Base-by-base conservation (phyloP, 2,113 vertebrate species). In the Actinemys pallida region DNA sequence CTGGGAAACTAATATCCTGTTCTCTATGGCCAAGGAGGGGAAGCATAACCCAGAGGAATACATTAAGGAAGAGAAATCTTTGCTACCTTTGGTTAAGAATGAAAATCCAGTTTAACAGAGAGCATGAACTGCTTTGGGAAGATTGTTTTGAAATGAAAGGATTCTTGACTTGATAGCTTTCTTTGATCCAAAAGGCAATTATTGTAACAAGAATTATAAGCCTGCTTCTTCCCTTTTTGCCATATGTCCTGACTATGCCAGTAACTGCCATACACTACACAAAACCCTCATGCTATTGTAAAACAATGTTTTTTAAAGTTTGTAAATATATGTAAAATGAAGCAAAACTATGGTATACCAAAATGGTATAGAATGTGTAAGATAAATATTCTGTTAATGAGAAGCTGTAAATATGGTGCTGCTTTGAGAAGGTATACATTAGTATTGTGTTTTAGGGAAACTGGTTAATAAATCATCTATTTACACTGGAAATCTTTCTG, bases 281-380 rank as follows among this genome's bases (percentile, higher is more conserved):
- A 81, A 88, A 94, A 69, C 29, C 84, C 95, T 87, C 95, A 95
- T 93, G 92, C 96, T 97, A 94, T 89, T 96, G 95, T 97, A 98
- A 94, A 97, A 95, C 94, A 84, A 82, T 57, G 97, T 97, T 98
- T 97, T 97, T 94, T 92, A 83, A 94, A 31, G 42, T 95, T 89
- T 98, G 93, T 98, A 98, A 96, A 97, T 98, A 93, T 80, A 97
- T 98, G 96, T 98, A 97, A 97, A 97, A 88, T 95, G 88, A 97
- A 79, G 76, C 47, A 75, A 65, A 93, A 96, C 83, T 93, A 94
- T 0, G 95, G 96, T 95, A 87, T 96, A 95, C 95, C 83, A 86
- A 97, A 95, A 85, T 92, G 92, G 89, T 93, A 95, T 88, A 86
- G 84, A 82, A 79, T 78, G 96, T 95, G 93, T 94, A 97, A 95